phyloP scores from a whole-genome alignment of 1,140 invertebrate genomes.

The Ostrea denselamellosa region DNA sequence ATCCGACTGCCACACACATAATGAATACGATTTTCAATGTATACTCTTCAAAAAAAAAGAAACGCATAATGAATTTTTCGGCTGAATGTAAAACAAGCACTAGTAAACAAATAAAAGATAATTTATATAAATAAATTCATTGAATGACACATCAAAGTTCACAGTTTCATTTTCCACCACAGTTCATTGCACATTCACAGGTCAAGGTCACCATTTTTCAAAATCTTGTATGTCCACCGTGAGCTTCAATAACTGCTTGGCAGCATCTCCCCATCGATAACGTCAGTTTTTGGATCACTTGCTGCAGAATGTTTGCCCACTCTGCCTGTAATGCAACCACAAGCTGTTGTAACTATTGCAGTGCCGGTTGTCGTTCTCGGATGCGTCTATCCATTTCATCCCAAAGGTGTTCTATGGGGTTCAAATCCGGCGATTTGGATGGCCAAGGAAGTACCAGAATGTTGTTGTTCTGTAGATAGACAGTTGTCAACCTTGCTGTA shows the following conservation, averaged over 20 bases:
- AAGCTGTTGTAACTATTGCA: conserved; percentile 22
- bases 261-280: conserved; percentile 26
- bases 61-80: neutral
- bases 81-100: neutral
- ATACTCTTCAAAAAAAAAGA: no score
- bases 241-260: neutral
- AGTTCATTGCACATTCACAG: no score
- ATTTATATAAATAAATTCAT: neutral
- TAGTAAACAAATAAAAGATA: neutral
- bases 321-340: conserved; percentile 31
- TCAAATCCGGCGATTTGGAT: no score
- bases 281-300: neutral
- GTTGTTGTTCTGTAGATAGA: conserved; percentile 42
- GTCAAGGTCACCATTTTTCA: neutral
- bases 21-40: no score
- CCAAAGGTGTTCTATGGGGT: conserved; percentile 58
- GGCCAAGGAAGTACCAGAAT: conserved; percentile 43
- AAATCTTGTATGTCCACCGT: neutral
- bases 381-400: conserved; percentile 44
- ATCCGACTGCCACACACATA: no score
- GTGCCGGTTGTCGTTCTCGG: conserved; percentile 21
- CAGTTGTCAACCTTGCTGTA: conserved; percentile 47
- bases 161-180: no score
- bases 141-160: no score
- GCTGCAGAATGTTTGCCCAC: conserved; percentile 41